These are phyloP conservation scores for Rotaria sp. DNA, from an alignment of 2,888 invertebrate species.

Conservation along the genomic window DNA sequence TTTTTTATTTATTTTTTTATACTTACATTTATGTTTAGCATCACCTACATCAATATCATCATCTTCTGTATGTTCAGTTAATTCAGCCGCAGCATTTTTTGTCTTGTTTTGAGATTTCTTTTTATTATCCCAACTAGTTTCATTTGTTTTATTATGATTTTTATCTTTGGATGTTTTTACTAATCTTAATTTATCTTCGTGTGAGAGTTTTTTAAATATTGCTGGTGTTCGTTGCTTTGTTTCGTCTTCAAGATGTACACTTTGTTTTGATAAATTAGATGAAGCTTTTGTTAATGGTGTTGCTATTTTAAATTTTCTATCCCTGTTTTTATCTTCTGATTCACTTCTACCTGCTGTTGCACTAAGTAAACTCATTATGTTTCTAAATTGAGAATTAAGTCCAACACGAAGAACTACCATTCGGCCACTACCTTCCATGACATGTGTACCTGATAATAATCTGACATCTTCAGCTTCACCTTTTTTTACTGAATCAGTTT, in stretches of 20 bases:
- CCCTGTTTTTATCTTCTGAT: background rate
- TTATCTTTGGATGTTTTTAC: no score
- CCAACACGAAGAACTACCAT: conserved; percentile 97
- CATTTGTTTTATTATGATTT: no score
- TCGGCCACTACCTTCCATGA: conserved; percentile 99
- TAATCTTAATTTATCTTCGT: background rate
- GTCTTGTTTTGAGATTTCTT: no score
- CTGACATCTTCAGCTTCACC: conserved; percentile 85
- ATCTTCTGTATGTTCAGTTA: background rate
- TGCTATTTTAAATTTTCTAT: background rate
- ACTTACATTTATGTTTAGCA: background rate
- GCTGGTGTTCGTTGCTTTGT: background rate
- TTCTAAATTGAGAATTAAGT: conserved; percentile 95
- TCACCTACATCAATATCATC: conserved; percentile 62
- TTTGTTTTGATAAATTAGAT: background rate
- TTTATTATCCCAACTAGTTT: no score
- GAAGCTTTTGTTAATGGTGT: background rate
- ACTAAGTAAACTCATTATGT: conserved; percentile 92
- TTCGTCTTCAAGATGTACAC: no score
- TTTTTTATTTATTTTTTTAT: no score
- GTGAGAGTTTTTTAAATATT: background rate
- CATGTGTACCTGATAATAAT: conserved; percentile 90
- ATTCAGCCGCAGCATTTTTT: no score
- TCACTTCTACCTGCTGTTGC: conserved; percentile 57
- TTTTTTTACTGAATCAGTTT: conserved; percentile 98